A percentile compares a stretch with the other conserved stretches of the same genome.
Conservation (phyloP, 2,888 invertebrate genomes). For the Campopleginae sp. region DNA sequence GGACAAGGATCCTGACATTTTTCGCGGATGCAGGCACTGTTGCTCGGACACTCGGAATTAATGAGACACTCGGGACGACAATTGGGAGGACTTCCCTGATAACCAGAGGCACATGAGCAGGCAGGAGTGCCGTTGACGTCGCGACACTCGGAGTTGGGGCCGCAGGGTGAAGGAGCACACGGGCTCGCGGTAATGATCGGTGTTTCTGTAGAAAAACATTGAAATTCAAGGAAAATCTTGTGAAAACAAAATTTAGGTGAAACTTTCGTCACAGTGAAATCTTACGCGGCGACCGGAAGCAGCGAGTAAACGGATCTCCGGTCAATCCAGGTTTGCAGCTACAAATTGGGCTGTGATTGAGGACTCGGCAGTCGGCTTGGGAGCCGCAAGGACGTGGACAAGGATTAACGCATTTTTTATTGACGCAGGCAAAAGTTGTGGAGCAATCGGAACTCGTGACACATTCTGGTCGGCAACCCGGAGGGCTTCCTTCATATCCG, state of each 20-base stretch:
- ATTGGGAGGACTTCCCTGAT: conserved; percentile 88
- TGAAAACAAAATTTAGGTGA: neutral
- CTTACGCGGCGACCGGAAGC: conserved; percentile 72
- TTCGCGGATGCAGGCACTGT: conserved; percentile 92
- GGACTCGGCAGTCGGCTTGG: conserved; percentile 90
- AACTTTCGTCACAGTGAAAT: conserved; percentile 74
- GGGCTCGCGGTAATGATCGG: conserved; percentile 84
- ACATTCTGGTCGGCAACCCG: conserved; percentile 92
- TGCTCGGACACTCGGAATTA: conserved; percentile 89
- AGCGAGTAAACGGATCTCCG: conserved; percentile 84
- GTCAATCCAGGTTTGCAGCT: conserved; percentile 83
- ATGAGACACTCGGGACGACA: conserved; percentile 89
- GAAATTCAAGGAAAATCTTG: conserved; percentile 82
- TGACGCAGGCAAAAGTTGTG: conserved; percentile 89
- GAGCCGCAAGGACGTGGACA: conserved; percentile 91
- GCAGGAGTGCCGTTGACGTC: conserved; percentile 87
- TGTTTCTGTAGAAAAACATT: conserved; percentile 34
- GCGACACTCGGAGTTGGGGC: conserved; percentile 91
- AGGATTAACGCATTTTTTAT: conserved; percentile 92
- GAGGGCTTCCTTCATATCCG: conserved; percentile 92
- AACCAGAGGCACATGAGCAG: conserved; percentile 87
- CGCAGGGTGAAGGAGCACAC: conserved; percentile 90
- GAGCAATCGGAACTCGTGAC: conserved; percentile 91
- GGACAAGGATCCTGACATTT: conserved; percentile 92
- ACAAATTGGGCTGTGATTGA: conserved; percentile 88